Percentiles rank a stretch among this genome's conserved stretches.
phyloP scores from a whole-genome alignment of 2,797 vertebrate genomes.

The Coregonus ussuriensis region DNA sequence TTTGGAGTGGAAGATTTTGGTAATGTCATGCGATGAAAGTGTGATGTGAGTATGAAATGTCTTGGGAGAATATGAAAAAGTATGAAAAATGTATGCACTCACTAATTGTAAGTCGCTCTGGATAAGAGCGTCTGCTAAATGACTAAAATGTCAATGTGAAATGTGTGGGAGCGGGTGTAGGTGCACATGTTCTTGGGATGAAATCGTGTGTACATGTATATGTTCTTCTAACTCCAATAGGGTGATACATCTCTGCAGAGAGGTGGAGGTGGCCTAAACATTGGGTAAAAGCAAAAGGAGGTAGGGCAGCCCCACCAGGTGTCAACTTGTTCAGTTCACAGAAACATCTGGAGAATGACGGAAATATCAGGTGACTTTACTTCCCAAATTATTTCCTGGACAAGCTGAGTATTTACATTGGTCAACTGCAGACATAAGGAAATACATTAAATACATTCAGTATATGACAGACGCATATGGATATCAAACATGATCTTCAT shows the following conservation, averaged over 20 bases:
- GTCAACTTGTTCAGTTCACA: constrained; percentile 50
- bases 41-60: neutral
- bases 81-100: too few species aligned
- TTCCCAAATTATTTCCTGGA: too few species aligned
- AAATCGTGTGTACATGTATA: neutral
- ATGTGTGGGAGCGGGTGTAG: neutral
- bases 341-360: constrained; percentile 54
- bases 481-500: neutral
- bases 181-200: neutral
- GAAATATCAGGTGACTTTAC: too few species aligned
- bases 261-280: neutral
- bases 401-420: neutral
- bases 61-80: neutral
- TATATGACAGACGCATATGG: neutral
- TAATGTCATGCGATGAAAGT: neutral
- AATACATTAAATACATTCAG: neutral
- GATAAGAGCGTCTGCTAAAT: too few species aligned
- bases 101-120: too few species aligned
- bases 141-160: too few species aligned
- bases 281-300: constrained; percentile 26
- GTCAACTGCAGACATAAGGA: neutral
- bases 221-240: neutral
- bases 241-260: neutral
- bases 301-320: constrained; percentile 37
- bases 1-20: neutral